Conservation (phyloP, 2,797 vertebrate genomes). For the Nothura maculosa region DNA sequence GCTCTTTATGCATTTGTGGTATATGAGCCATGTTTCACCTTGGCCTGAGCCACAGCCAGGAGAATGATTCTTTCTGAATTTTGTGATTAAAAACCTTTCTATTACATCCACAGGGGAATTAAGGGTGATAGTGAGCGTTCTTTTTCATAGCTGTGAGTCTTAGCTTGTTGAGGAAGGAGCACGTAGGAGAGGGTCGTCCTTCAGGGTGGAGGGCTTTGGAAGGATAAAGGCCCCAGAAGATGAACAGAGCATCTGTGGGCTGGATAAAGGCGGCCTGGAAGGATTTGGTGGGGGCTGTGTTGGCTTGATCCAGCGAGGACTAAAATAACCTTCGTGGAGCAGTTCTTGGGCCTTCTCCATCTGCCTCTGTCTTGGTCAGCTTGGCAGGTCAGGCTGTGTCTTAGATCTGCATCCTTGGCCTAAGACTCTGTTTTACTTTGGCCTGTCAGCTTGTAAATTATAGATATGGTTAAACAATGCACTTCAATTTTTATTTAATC, state of each 20-base stretch:
- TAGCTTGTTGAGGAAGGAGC: background rate
- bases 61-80: background rate
- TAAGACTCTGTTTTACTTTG: background rate
- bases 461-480: background rate
- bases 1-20: background rate
- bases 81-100: background rate
- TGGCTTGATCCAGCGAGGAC: background rate
- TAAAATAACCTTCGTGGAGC: background rate
- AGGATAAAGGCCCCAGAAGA: background rate
- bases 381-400: background rate
- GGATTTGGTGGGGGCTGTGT: background rate
- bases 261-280: background rate
- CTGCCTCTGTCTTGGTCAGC: fast-evolving
- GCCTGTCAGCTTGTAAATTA: background rate
- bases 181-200: background rate
- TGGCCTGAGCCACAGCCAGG: background rate
- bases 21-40: background rate
- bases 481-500: background rate
- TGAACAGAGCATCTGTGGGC: background rate
- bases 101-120: background rate
- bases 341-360: background rate
- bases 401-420: background rate
- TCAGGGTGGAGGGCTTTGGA: background rate
- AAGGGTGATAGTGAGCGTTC: background rate
- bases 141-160: background rate